Percentiles rank a stretch among this genome's conserved stretches.
These are phyloP conservation scores for Mythimna ferrago DNA, from an alignment of 2,888 invertebrate species.

Conservation along the genomic window DNA sequence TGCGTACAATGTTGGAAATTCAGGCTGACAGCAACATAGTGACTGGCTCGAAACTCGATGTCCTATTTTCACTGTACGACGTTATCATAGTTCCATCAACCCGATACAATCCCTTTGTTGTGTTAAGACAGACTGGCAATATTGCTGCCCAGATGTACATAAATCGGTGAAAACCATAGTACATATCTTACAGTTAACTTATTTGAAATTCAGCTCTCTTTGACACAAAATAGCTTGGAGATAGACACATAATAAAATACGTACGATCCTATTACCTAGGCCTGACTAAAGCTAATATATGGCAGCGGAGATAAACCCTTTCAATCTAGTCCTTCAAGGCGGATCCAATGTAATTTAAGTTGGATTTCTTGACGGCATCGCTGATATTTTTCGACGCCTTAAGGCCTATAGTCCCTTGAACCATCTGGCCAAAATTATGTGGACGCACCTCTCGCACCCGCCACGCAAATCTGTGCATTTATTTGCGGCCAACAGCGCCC, in stretches of 20 bases:
- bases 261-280: constrained; percentile 53
- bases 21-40: constrained; percentile 21
- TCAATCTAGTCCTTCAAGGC: constrained; percentile 58
- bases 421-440: too few species aligned
- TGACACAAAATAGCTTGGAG: constrained; percentile 38
- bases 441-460: too few species aligned
- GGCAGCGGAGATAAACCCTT: constrained; percentile 59
- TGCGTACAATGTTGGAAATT: constrained; percentile 9
- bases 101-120: constrained; percentile 48
- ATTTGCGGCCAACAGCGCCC: too few species aligned
- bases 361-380: constrained; percentile 49
- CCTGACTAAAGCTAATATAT: constrained; percentile 62
- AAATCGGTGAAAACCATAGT: not conserved
- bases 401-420: too few species aligned
- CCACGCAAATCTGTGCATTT: too few species aligned
- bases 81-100: constrained; percentile 16
- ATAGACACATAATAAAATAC: constrained; percentile 48
- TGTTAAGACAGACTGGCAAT: constrained; percentile 30
- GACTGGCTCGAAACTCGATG: constrained; percentile 26
- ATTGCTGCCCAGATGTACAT: constrained; percentile 18
- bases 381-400: constrained; percentile 27
- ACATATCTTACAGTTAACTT: constrained; percentile 3
- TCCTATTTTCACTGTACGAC: constrained; percentile 38
- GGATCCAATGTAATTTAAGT: constrained; percentile 63
- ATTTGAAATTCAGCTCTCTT: constrained; percentile 14